Percentiles rank a stretch among this genome's conserved stretches.
Conservation (phyloP, 2,113 vertebrate species). For the Gymnogyps californianus region DNA sequence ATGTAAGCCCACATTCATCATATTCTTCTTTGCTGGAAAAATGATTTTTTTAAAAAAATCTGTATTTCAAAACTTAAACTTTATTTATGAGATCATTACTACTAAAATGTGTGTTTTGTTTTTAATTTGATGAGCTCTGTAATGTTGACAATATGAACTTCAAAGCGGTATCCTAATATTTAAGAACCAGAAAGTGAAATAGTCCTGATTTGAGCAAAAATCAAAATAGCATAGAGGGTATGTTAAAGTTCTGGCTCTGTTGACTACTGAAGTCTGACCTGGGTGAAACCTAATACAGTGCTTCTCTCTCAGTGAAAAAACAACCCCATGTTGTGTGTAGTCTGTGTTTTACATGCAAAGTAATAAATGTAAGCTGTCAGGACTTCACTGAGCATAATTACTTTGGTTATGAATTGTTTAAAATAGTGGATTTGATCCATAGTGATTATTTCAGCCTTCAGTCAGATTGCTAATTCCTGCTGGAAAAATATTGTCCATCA, state of each 20-base stretch:
- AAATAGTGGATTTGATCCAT: not conserved
- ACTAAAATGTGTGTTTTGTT: not conserved
- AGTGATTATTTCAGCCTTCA: not conserved
- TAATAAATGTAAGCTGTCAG: not conserved
- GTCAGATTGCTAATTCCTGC: not conserved
- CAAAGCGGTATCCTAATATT: not conserved
- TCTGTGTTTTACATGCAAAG: not conserved
- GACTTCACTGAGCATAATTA: not conserved
- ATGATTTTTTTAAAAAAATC: not conserved
- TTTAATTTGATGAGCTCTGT: not conserved
- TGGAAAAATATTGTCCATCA: not conserved
- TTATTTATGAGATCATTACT: not conserved
- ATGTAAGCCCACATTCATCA: conserved; percentile 71
- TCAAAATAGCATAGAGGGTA: not conserved
- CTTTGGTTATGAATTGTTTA: not conserved
- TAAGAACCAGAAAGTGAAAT: not conserved
- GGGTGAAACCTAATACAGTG: not conserved
- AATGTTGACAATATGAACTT: not conserved
- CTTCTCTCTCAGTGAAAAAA: not conserved
- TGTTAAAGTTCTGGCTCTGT: not conserved
- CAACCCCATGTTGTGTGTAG: not conserved
- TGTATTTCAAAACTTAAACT: not conserved
- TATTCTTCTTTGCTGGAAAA: not conserved
- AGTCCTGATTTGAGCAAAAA: not conserved
- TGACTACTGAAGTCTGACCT: not conserved